Conservation (phyloP, 1,140 invertebrate genomes). For the Littorina saxatilis region DNA sequence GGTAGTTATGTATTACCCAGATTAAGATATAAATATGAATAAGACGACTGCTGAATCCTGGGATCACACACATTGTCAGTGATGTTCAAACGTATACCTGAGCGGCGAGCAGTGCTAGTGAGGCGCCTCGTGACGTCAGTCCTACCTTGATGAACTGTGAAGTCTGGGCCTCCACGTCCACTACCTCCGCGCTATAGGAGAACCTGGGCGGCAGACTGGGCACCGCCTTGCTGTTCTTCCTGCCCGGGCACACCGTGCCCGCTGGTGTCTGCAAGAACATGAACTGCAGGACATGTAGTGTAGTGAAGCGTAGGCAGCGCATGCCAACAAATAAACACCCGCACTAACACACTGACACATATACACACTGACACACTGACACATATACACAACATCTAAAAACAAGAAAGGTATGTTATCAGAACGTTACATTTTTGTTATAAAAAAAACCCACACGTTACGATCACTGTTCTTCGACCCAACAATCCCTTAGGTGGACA, state of each 20-base stretch:
- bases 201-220: slow-evolving; percentile 51
- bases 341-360: background rate
- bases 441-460: too few relatives aligned
- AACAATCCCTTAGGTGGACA: too few relatives aligned
- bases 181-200: slow-evolving; percentile 55
- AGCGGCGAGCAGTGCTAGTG: too few relatives aligned
- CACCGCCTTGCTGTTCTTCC: slow-evolving; percentile 46
- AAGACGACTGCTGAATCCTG: too few relatives aligned
- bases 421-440: too few relatives aligned
- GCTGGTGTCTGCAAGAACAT: slow-evolving; percentile 29
- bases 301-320: background rate
- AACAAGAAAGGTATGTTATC: too few relatives aligned
- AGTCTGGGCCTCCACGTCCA: slow-evolving; percentile 42
- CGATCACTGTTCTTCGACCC: too few relatives aligned
- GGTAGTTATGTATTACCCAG: too few relatives aligned
- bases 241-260: slow-evolving; percentile 49
- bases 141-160: slow-evolving; percentile 23
- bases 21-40: too few relatives aligned
- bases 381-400: background rate
- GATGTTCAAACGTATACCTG: too few relatives aligned
- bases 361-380: background rate
- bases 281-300: background rate
- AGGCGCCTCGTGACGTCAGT: too few relatives aligned
- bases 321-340: background rate
- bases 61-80: too few relatives aligned